A percentile compares a stretch with the other conserved stretches of the same genome.
phyloP scores from a whole-genome alignment of 2,797 vertebrate species.

The Amblyraja radiata region DNA sequence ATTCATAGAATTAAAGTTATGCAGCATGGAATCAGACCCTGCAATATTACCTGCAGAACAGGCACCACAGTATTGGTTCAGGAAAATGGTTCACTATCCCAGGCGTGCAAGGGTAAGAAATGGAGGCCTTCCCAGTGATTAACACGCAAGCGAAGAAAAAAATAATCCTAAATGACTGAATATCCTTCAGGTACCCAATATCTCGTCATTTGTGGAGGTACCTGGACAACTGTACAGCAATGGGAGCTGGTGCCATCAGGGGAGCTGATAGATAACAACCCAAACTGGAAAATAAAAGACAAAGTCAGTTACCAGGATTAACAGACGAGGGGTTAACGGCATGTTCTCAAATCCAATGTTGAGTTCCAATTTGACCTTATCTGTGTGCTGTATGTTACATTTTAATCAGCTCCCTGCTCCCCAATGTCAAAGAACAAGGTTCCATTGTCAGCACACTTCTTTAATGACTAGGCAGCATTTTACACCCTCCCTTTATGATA shows the following conservation, averaged over 20 bases:
- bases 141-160: too few species aligned
- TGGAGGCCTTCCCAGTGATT: too few species aligned
- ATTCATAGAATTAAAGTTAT: too few species aligned
- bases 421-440: slow-evolving; percentile 36
- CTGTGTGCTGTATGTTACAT: slow-evolving; percentile 28
- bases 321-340: not conserved
- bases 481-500: slow-evolving; percentile 30
- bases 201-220: too few species aligned
- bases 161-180: not conserved
- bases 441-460: slow-evolving; percentile 32
- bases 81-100: too few species aligned
- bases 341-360: not conserved
- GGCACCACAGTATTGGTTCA: too few species aligned
- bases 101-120: too few species aligned
- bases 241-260: not conserved
- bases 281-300: not conserved
- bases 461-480: slow-evolving; percentile 25
- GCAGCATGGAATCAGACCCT: too few species aligned
- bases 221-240: not conserved
- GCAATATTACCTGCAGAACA: too few species aligned
- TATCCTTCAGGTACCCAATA: not conserved
- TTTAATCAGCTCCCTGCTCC: slow-evolving; percentile 32
- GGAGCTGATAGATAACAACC: not conserved
- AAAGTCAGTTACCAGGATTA: not conserved
- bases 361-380: slow-evolving; percentile 13